Evolutionary conservation across 1,140 invertebrate genomes (phyloP).

Genomic region (Euwallacea similis): DNA sequence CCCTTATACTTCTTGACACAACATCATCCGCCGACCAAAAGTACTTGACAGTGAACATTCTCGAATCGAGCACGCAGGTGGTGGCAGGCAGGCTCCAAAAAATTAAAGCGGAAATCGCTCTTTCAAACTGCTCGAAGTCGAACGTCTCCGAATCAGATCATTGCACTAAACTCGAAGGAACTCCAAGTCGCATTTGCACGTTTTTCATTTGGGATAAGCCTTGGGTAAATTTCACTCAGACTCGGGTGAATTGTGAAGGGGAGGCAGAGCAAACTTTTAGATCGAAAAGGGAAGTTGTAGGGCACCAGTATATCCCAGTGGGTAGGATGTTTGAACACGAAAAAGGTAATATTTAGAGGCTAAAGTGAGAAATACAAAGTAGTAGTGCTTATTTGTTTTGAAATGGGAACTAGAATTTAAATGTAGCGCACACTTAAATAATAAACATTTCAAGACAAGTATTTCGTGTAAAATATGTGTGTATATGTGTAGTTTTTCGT

Average conservation of each 20-base stretch:
- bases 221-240: conserved; percentile 30
- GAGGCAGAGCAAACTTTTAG: conserved; percentile 7
- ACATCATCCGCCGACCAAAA: conserved; percentile 20
- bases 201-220: conserved; percentile 38
- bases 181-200: conserved; percentile 19
- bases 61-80: conserved; percentile 23
- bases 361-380: too few relatives aligned
- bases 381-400: too few relatives aligned
- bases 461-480: too few relatives aligned
- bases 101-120: conserved; percentile 32
- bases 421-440: too few relatives aligned
- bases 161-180: conserved; percentile 22
- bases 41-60: conserved; percentile 33
- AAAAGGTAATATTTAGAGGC: too few relatives aligned
- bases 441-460: too few relatives aligned
- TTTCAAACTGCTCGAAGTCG: conserved; percentile 35
- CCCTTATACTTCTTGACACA: conserved; percentile 32
- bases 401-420: too few relatives aligned
- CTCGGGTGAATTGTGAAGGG: conserved; percentile 34
- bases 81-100: conserved; percentile 21
- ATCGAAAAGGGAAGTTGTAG: conserved; percentile 1
- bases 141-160: neutral
- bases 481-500: too few relatives aligned
- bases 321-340: too few relatives aligned
- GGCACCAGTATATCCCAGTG: neutral